These are phyloP conservation scores for Bursaphelenchus okinawaensis DNA, from an alignment of 2,888 invertebrate species.

Conservation along the genomic window DNA sequence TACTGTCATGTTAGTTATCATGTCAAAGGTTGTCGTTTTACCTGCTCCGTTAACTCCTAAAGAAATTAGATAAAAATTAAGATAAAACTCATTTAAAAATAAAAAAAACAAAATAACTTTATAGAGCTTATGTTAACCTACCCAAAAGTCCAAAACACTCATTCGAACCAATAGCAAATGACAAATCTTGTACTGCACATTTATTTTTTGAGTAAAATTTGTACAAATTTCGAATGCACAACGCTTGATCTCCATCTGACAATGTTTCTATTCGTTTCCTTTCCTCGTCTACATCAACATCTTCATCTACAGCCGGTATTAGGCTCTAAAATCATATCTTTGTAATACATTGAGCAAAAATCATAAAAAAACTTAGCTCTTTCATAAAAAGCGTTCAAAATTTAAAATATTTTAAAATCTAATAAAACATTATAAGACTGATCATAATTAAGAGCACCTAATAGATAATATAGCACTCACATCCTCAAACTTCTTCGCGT, in stretches of 20 bases:
- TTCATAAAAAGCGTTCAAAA: too few relatives aligned
- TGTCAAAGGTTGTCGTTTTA: slow-evolving; percentile 50
- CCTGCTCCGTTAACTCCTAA: slow-evolving; percentile 36
- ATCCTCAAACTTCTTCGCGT: too few relatives aligned
- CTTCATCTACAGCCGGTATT: background rate
- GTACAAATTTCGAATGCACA: slow-evolving; percentile 14
- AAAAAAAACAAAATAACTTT: too few relatives aligned
- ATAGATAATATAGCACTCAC: too few relatives aligned
- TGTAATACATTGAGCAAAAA: too few relatives aligned
- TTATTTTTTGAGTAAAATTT: slow-evolving; percentile 19
- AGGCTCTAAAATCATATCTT: background rate
- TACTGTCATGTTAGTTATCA: slow-evolving; percentile 36
- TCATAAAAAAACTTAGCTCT: too few relatives aligned
- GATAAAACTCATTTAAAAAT: background rate
- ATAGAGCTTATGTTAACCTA: background rate
- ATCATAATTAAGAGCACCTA: too few relatives aligned
- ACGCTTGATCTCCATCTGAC: slow-evolving; percentile 1
- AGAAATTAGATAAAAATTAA: background rate
- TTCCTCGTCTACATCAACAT: background rate
- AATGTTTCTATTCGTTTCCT: background rate
- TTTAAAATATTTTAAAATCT: background rate
- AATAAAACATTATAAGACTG: too few relatives aligned
- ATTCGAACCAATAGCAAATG: slow-evolving; percentile 33
- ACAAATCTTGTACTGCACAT: slow-evolving; percentile 29
- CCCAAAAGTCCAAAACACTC: slow-evolving; percentile 45